phyloP scores from a whole-genome alignment of 2,888 invertebrate species.

The Drosophila helvetica region DNA sequence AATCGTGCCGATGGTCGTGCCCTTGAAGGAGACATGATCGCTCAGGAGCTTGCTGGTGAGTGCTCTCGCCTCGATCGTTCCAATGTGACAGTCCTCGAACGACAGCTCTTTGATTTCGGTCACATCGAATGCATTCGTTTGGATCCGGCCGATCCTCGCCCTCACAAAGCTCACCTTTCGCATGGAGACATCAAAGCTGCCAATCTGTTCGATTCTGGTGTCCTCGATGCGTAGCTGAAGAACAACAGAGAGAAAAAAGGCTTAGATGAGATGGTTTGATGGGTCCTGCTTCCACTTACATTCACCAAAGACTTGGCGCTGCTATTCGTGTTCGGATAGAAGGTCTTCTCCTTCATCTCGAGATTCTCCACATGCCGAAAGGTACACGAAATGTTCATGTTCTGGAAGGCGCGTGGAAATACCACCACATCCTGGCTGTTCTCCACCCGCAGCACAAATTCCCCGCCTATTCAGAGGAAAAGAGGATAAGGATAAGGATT shows the following conservation, averaged over 20 bases:
- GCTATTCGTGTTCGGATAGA: slow-evolving; percentile 64
- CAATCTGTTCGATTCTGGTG: slow-evolving; percentile 74
- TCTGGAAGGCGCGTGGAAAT: slow-evolving; percentile 77
- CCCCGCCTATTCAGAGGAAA: slow-evolving; percentile 57
- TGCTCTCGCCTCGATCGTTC: slow-evolving; percentile 78
- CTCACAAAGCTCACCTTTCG: slow-evolving; percentile 79
- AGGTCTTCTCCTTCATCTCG: slow-evolving; percentile 78
- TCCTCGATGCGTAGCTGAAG: slow-evolving; percentile 78
- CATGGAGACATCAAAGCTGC: slow-evolving; percentile 80
- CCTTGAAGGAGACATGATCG: slow-evolving; percentile 79
- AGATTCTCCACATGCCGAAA: slow-evolving; percentile 77
- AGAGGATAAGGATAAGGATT: background rate
- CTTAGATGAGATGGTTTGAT: background rate
- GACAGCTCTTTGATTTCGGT: slow-evolving; percentile 79
- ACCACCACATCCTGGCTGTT: slow-evolving; percentile 74
- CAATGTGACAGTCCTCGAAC: slow-evolving; percentile 81
- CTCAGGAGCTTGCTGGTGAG: slow-evolving; percentile 82
- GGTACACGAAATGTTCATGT: slow-evolving; percentile 76
- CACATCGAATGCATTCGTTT: slow-evolving; percentile 82
- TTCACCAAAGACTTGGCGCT: slow-evolving; percentile 65
- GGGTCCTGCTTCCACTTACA: slow-evolving; percentile 59
- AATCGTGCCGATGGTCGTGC: slow-evolving; percentile 81
- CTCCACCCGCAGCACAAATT: slow-evolving; percentile 79
- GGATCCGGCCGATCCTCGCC: slow-evolving; percentile 79
- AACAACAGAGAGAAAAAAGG: background rate